Base-by-base conservation (phyloP, 1,140 invertebrate genomes). In the Meloidogyne chitwoodi region DNA sequence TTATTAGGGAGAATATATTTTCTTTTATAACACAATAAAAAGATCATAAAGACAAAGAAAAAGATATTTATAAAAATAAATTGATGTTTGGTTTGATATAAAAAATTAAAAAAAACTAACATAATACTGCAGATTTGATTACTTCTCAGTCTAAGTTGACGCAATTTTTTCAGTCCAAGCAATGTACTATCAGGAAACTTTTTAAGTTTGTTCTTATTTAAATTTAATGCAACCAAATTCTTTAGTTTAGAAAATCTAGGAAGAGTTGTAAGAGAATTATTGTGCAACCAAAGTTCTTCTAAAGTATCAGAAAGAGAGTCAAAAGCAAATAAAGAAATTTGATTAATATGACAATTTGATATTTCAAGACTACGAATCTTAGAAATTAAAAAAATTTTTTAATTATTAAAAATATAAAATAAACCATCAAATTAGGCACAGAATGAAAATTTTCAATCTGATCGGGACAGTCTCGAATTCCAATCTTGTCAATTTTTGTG, bases 41-140 rank as follows among this genome's bases (percentile, higher is more conserved):
- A n/a, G n/a, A n/a, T n/a, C n/a, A n/a, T n/a, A n/a, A n/a, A n/a
- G n/a, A n/a, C n/a, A n/a, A 38, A 38, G 34, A 38, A 11, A 38
- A 41, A 27, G 14, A 56, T 22, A 16, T 22, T 68, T 61, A 22
- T 63, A 68, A 68, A 68, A 11, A n/a, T 31, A 41, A 41, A n/a
- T n/a, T n/a, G n/a, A n/a, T n/a, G n/a, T n/a, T n/a, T n/a, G n/a
- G n/a, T n/a, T n/a, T n/a, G n/a, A n/a, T n/a, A n/a, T n/a, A n/a
- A n/a, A n/a, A n/a, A n/a, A n/a, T n/a, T n/a, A n/a, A 68, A 8
- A 68, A 67, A 34, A 67, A 82, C 82, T 79, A 75, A 84, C 83
- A 79, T 26, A 63, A 86, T 48, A 27, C 29, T 31, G 63, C 82
- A 87, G 16, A 86, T 86, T 12, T 75, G 66, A 74, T 86, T 86